Evolutionary conservation across 1,140 invertebrate species (phyloP).

Genomic region (Conus ventricosus): DNA sequence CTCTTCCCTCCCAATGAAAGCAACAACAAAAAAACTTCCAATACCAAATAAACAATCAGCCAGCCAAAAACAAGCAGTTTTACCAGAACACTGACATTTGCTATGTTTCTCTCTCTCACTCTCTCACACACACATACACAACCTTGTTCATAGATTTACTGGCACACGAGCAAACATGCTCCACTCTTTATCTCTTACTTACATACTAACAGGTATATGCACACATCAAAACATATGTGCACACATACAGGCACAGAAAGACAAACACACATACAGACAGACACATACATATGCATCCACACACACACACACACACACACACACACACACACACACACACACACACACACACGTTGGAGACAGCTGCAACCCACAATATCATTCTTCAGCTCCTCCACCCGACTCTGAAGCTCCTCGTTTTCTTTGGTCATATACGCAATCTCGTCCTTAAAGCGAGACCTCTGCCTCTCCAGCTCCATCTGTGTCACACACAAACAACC

Average conservation of each 20-base stretch:
- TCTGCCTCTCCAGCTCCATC: constrained; percentile 68
- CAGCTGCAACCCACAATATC: constrained; percentile 55
- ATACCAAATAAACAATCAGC: too few relatives aligned
- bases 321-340: background rate
- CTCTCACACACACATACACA: background rate
- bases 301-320: constrained; percentile 8
- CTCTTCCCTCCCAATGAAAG: too few relatives aligned
- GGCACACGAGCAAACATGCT: background rate
- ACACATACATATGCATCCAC: background rate
- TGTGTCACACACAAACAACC: constrained; percentile 35
- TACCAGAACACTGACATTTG: too few relatives aligned
- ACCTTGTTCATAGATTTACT: background rate
- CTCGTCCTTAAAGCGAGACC: constrained; percentile 63
- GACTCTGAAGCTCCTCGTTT: constrained; percentile 65
- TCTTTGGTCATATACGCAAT: constrained; percentile 56
- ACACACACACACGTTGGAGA: background rate
- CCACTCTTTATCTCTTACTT: too few relatives aligned
- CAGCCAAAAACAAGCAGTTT: too few relatives aligned
- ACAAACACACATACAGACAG: background rate
- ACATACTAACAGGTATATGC: background rate
- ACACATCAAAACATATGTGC: constrained; percentile 41
- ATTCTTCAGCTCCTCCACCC: constrained; percentile 65
- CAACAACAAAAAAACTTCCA: too few relatives aligned
- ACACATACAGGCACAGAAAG: background rate
- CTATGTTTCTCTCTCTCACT: too few relatives aligned